Conservation (phyloP, 2,888 invertebrate species). For the Heliconius aoede region DNA sequence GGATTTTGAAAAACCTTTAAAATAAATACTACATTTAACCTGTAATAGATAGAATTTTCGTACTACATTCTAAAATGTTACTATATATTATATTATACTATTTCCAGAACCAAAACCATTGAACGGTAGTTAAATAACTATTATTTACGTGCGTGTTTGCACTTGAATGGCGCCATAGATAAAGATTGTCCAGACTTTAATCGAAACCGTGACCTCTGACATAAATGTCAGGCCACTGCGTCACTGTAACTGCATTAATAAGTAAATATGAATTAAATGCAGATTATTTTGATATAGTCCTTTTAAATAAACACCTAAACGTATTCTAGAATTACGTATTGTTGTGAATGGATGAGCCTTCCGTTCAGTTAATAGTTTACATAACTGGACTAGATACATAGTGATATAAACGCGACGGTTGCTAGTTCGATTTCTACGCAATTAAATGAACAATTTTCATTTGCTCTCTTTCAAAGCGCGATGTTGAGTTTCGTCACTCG, state of each 20-base stretch:
- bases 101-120: not conserved
- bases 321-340: not conserved
- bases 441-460: not conserved
- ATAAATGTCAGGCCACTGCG: constrained; percentile 5
- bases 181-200: constrained; percentile 14
- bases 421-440: not conserved
- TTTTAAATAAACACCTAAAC: not conserved
- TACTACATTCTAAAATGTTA: too few species aligned
- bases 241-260: not conserved
- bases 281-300: not conserved
- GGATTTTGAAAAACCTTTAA: not conserved
- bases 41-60: too few species aligned
- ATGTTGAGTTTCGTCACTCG: too few species aligned
- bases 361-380: not conserved
- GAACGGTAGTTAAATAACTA: not conserved
- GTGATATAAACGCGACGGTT: not conserved
- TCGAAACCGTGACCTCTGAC: constrained; percentile 21
- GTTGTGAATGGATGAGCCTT: constrained; percentile 3
- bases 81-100: not conserved
- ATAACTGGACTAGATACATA: not conserved
- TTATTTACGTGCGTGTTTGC: not conserved
- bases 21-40: too few species aligned
- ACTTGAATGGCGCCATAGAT: constrained; percentile 19
- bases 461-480: not conserved
- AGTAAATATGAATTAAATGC: constrained; percentile 3